Evolutionary conservation across 2,888 invertebrate species (phyloP), one percentile per base, ranked within the genome.

Genomic region (Campoletis raptor): DNA sequence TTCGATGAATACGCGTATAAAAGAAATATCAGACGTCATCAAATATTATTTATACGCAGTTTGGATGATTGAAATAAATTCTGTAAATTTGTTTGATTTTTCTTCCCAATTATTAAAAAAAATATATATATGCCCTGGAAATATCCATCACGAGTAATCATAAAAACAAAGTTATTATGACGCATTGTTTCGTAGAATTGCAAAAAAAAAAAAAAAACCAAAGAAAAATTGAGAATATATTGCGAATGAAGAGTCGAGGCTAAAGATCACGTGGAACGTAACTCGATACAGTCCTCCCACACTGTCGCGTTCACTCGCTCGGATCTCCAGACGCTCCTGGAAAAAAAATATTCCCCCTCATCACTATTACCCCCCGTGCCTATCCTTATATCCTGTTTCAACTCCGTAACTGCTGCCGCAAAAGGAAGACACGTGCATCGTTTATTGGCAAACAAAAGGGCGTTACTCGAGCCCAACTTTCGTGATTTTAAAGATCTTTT

Each of bases 221-320:
- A 52, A 52, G 21, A 72, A 21, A 57, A 37, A 52, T 48, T 40
- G 18, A 48, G 89, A 90, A 90, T 89, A 89, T 87, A 89, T 89
- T 90, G 90, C 88, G 89, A 91, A 92, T 92, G 90, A 40, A 84
- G 89, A 90, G 90, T 90, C 89, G 90, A 90, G 92, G 91, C 90
- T 92, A 87, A 81, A 89, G 91, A 92, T 92, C 91, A 92, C 88
- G 89, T 87, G 81, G 74, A 52, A 78, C 86, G 91, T 91, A 91
- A 92, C 79, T 87, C 88, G 90, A 92, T 91, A 90, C 85, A 36
- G 48, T 67, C 37, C 77, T 77, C 79, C 83, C 83, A 77, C 52
- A 77, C 67, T 67, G 54, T 73, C 64, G 54, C 76, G 77, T 67
- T 80, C 54, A 76, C 42, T 70, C 70, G 79, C 79, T 78, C 69